Conservation (phyloP, 2,113 vertebrate species). For the Gavia stellata region DNA sequence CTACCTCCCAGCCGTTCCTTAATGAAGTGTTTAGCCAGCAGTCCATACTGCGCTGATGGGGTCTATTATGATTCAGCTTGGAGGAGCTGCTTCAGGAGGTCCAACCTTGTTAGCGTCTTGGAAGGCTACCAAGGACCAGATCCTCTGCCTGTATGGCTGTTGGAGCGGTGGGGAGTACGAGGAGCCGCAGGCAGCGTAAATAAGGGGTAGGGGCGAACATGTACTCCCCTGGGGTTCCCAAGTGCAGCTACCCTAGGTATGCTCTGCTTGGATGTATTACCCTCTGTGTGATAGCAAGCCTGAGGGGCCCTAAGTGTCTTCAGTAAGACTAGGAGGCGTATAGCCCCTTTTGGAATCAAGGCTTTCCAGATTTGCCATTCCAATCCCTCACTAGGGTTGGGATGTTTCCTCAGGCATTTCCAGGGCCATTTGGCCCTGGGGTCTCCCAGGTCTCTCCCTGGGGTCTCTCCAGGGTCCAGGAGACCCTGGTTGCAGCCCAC, state of each 20-base stretch:
- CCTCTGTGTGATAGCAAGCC: neutral
- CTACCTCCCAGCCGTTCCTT: neutral
- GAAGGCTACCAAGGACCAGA: neutral
- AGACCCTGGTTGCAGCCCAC: neutral
- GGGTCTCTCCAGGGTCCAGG: no score
- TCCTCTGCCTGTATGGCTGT: neutral
- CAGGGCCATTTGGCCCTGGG: neutral
- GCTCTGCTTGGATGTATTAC: neutral
- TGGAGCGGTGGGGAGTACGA: rapidly evolving
- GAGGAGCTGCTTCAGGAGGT: neutral
- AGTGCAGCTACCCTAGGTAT: neutral
- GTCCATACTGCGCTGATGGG: neutral
- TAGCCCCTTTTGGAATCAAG: neutral
- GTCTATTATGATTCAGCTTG: neutral
- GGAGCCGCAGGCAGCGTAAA: neutral
- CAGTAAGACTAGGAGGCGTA: neutral
- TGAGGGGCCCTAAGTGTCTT: neutral
- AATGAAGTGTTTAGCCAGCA: neutral
- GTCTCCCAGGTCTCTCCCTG: no score
- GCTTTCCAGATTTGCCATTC: neutral
- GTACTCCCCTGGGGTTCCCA: neutral
- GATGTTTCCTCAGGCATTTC: neutral
- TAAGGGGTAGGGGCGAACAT: neutral
- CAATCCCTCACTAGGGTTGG: neutral
- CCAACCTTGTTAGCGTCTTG: neutral